phyloP scores from a whole-genome alignment of 1,140 invertebrate genomes.

The Meloidogyne chitwoodi region DNA sequence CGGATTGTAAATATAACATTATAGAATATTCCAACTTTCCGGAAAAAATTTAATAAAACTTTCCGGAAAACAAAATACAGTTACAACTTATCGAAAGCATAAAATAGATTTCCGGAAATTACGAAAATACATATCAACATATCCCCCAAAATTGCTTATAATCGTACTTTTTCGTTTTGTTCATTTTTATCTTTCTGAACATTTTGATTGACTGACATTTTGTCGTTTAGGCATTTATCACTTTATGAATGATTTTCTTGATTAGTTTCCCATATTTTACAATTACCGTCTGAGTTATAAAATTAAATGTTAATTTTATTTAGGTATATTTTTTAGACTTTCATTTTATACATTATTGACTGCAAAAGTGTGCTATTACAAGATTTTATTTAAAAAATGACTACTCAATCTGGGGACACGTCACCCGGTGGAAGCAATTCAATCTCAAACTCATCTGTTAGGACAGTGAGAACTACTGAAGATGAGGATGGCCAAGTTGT shows the following conservation, averaged over 20 bases:
- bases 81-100: not conserved
- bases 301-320: not conserved
- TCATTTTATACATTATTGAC: not conserved
- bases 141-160: no score
- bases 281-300: not conserved
- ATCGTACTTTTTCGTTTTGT: no score
- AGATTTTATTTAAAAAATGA: slow-evolving; percentile 13
- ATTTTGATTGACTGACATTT: not conserved
- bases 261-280: not conserved
- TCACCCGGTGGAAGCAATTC: slow-evolving; percentile 25
- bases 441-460: slow-evolving; percentile 11
- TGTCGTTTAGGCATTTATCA: not conserved
- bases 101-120: not conserved
- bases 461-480: slow-evolving; percentile 8
- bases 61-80: not conserved
- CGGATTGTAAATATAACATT: not conserved
- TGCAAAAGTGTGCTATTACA: not conserved
- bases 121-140: not conserved
- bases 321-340: not conserved
- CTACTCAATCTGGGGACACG: slow-evolving; percentile 19
- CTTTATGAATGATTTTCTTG: not conserved
- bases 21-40: not conserved
- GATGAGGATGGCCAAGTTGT: slow-evolving; percentile 12
- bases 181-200: not conserved
- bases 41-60: not conserved